Conservation (phyloP, 92 coral and sea anemone species). For the Epizoanthus fatuus region DNA sequence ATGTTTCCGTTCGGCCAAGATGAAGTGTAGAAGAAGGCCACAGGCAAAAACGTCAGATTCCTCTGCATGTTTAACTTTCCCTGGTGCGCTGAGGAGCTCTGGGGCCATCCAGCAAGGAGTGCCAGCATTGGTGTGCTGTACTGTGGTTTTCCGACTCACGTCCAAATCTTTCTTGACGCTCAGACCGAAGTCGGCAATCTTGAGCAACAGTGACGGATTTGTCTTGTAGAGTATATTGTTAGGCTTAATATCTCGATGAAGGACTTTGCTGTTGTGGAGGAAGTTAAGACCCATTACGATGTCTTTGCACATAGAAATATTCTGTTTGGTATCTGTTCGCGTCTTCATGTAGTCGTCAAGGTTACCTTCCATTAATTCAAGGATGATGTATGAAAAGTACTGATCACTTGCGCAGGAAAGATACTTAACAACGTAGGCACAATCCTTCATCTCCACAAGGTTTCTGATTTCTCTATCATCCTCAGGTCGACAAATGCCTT, state of each 20-base stretch:
- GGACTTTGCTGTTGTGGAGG: constrained; percentile 43
- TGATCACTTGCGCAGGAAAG: constrained; percentile 6
- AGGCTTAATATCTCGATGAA: constrained; percentile 80
- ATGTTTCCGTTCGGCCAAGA: neutral
- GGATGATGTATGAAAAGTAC: constrained; percentile 27
- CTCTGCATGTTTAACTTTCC: neutral
- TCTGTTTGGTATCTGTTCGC: neutral
- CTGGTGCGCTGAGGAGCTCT: constrained; percentile 29
- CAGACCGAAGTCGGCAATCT: constrained; percentile 75
- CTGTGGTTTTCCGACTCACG: constrained; percentile 15
- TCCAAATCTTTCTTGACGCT: constrained; percentile 24
- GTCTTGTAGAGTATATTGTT: constrained; percentile 63
- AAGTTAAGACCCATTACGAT: constrained; percentile 35
- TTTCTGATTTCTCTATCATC: constrained; percentile 48
- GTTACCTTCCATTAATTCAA: constrained; percentile 65
- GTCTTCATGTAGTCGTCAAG: constrained; percentile 41
- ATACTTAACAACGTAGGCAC: constrained; percentile 52
- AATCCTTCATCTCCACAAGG: constrained; percentile 38
- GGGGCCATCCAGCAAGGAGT: constrained; percentile 71
- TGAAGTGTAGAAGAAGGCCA: constrained; percentile 65
- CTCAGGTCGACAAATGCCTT: constrained; percentile 19
- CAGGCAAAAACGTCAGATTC: constrained; percentile 63
- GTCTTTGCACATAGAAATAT: constrained; percentile 42
- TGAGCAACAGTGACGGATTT: constrained; percentile 49
- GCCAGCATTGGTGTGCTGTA: constrained; percentile 53